phyloP scores from a whole-genome alignment of 2,888 invertebrate species.

The Tetrapedia diversipes region DNA sequence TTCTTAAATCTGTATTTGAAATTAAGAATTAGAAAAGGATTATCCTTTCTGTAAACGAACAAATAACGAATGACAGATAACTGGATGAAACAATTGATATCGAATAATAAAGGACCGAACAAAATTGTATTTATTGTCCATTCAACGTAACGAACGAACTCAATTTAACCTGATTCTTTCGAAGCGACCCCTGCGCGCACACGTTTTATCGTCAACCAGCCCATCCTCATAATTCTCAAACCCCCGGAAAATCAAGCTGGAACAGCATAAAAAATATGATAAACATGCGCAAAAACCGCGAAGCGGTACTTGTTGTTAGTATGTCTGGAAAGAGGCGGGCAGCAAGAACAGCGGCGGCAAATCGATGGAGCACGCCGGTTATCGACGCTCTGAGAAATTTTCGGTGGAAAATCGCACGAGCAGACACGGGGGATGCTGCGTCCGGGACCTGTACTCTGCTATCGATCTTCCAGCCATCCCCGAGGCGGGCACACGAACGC shows the following conservation, averaged over 20 bases:
- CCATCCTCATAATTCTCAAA: neutral
- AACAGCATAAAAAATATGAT: neutral
- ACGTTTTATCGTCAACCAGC: neutral
- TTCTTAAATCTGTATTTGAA: too few species aligned
- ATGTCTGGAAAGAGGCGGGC: constrained; percentile 1
- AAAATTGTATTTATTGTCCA: too few species aligned
- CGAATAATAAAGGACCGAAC: too few species aligned
- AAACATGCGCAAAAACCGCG: neutral
- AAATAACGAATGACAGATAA: too few species aligned
- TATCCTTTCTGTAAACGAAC: too few species aligned
- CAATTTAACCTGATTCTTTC: too few species aligned
- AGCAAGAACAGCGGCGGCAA: neutral
- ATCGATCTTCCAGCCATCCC: constrained; percentile 79
- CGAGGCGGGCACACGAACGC: constrained; percentile 55
- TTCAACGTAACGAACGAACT: too few species aligned
- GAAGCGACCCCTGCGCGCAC: too few species aligned
- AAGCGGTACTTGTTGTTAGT: too few species aligned
- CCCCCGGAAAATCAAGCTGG: neutral
- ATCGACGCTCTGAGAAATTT: constrained; percentile 52
- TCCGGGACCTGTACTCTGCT: constrained; percentile 73
- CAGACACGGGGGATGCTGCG: constrained; percentile 63
- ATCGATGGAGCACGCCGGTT: constrained; percentile 48
- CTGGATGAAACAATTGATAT: too few species aligned
- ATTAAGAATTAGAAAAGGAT: too few species aligned
- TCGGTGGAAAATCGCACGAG: constrained; percentile 61